Evolutionary conservation across 2,888 invertebrate genomes (phyloP).

Genomic region (Platynereis dumerilii): DNA sequence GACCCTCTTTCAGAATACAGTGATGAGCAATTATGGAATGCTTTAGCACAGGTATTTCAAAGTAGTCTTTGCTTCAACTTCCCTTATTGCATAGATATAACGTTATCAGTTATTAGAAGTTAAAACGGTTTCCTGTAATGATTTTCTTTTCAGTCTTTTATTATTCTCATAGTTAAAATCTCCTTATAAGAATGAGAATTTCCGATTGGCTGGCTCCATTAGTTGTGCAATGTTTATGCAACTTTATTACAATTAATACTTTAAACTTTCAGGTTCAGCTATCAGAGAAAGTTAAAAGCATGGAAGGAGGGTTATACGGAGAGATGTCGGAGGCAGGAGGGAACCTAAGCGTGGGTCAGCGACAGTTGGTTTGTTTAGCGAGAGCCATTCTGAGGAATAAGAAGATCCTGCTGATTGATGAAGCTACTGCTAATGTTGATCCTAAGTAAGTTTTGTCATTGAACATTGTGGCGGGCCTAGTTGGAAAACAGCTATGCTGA

Average conservation of each 20-base stretch:
- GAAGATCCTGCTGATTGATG: conserved; percentile 16
- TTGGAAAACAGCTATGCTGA: no score
- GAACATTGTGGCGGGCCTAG: no score
- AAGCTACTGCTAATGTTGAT: conserved; percentile 17
- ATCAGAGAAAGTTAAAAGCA: not conserved
- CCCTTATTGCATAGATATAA: not conserved
- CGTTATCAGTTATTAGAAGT: no score
- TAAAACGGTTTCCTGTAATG: no score
- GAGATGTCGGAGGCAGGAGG: conserved; percentile 10
- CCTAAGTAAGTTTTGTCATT: not conserved
- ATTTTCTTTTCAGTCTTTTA: no score
- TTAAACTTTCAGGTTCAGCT: conserved; percentile 6
- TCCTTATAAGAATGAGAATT: no score
- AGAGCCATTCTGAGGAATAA: conserved; percentile 11
- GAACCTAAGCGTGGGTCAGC: conserved; percentile 16
- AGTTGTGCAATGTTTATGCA: no score
- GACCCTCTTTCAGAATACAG: conserved; percentile 57
- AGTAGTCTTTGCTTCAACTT: not conserved
- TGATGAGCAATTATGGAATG: conserved; percentile 59
- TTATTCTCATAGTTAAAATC: no score
- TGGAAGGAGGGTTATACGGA: conserved; percentile 8
- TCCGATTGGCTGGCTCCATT: no score
- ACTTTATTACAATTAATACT: not conserved
- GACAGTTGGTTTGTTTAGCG: conserved; percentile 16
- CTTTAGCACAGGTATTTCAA: conserved; percentile 47